A percentile compares a stretch with the other conserved stretches of the same genome.
Conservation (phyloP, 1,140 invertebrate genomes). For the Platorchestia sp. region DNA sequence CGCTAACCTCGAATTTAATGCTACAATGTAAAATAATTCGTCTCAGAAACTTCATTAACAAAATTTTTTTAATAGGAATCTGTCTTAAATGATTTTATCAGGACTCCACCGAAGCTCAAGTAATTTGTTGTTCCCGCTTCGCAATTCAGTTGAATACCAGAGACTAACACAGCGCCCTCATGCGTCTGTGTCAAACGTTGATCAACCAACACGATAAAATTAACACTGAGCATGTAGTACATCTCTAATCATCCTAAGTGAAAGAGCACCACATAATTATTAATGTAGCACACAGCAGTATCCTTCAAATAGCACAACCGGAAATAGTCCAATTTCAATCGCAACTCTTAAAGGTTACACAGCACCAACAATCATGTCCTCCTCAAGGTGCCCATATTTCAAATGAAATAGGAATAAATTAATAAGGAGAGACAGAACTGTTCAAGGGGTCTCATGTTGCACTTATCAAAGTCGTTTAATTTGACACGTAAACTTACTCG, state of each 20-base stretch:
- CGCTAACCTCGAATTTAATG: not conserved
- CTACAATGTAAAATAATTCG: not conserved
- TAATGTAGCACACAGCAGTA: not conserved
- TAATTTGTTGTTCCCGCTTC: not conserved
- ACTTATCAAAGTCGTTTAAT: not conserved
- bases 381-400: not conserved
- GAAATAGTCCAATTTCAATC: not conserved
- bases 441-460: not conserved
- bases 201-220: not conserved
- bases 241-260: not conserved
- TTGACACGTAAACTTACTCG: not conserved
- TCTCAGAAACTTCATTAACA: not conserved
- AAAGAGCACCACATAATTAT: not conserved
- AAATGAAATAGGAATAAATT: not conserved
- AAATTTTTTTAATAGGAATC: no score
- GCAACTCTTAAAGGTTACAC: not conserved
- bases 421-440: not conserved
- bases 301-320: not conserved
- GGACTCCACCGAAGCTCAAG: no score
- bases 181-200: not conserved
- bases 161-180: not conserved
- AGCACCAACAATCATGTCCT: not conserved
- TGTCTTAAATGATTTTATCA: no score
- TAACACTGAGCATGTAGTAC: not conserved
- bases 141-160: not conserved